Conservation (phyloP, 2,797 vertebrate genomes). For the Phrynocephalus vlangalii region DNA sequence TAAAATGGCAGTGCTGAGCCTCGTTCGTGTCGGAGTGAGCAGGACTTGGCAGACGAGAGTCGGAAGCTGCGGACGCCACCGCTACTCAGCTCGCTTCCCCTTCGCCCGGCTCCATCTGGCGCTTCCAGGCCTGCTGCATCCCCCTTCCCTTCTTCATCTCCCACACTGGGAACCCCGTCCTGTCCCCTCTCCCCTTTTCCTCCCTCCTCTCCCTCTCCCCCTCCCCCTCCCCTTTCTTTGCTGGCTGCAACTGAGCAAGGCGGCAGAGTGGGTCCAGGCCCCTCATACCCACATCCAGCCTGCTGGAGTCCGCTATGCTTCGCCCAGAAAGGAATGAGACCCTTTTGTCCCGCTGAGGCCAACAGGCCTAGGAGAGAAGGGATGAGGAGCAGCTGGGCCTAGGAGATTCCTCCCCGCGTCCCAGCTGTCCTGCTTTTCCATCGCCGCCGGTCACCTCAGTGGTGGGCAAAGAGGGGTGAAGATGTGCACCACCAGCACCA, state of each 20-base stretch:
- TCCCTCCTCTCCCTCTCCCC: conserved; percentile 58
- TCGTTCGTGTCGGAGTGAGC: conserved; percentile 99
- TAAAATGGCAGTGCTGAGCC: conserved; percentile 92
- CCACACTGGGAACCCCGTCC: conserved; percentile 35
- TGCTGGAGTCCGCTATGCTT: conserved; percentile 73
- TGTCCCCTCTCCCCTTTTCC: conserved; percentile 65
- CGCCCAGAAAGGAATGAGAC: conserved; percentile 79
- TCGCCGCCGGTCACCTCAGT: no score
- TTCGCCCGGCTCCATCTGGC: conserved; percentile 65
- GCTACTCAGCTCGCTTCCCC: conserved; percentile 75
- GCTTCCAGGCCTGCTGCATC: conserved; percentile 52
- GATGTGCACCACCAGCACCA: no score
- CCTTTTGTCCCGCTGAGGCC: conserved; percentile 73
- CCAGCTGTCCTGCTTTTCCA: no score
- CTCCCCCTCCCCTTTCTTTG: conserved; percentile 71
- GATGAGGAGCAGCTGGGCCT: conserved; percentile 46
- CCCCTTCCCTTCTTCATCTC: conserved; percentile 68
- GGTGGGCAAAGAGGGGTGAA: no score
- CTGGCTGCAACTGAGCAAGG: conserved; percentile 72
- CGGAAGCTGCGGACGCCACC: conserved; percentile 74
- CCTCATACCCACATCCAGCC: conserved; percentile 78
- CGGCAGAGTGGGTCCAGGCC: conserved; percentile 81
- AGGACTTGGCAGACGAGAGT: conserved; percentile 79
- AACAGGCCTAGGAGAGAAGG: conserved; percentile 71
- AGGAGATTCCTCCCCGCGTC: no score